These are phyloP conservation scores for Sitodiplosis mosellana DNA, from an alignment of 1,140 invertebrate species.

Conservation along the genomic window DNA sequence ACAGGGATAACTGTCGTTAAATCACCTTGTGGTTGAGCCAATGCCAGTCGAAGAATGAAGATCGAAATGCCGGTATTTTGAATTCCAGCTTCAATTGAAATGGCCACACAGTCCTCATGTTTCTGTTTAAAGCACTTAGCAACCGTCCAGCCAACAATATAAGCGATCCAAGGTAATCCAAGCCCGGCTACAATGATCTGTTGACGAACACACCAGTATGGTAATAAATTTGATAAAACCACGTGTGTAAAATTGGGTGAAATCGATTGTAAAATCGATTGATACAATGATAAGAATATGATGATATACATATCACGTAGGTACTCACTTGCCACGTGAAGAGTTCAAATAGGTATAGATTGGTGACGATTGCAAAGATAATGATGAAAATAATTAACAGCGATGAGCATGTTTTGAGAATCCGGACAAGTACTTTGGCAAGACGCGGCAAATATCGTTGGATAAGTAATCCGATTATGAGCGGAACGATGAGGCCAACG, in stretches of 20 bases:
- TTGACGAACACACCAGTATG: slow-evolving; percentile 4
- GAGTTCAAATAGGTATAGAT: slow-evolving; percentile 76
- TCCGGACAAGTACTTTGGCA: slow-evolving; percentile 48
- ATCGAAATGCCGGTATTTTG: slow-evolving; percentile 91
- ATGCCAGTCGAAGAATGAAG: slow-evolving; percentile 52
- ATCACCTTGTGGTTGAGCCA: slow-evolving; percentile 55
- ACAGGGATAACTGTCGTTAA: slow-evolving; percentile 78
- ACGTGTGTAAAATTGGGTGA: slow-evolving; percentile 1
- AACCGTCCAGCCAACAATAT: slow-evolving; percentile 46
- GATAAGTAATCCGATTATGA: slow-evolving; percentile 60
- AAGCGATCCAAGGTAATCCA: slow-evolving; percentile 74
- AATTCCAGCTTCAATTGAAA: slow-evolving; percentile 83
- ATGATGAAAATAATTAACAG: slow-evolving; percentile 75
- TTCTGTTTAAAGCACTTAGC: slow-evolving; percentile 41
- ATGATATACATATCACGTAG: neutral
- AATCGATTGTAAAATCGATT: slow-evolving; percentile 1
- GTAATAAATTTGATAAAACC: no score
- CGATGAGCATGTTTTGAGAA: slow-evolving; percentile 73
- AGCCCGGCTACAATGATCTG: slow-evolving; percentile 69
- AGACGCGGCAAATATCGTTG: slow-evolving; percentile 47
- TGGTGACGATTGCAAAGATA: slow-evolving; percentile 78
- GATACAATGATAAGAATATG: slow-evolving; percentile 1
- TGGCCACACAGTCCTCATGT: slow-evolving; percentile 52
- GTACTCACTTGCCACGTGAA: slow-evolving; percentile 68
- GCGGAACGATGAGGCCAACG: slow-evolving; percentile 59